These are phyloP conservation scores for Thereuonema tuberculata DNA, from an alignment of 1,140 invertebrate genomes.

Conservation along the genomic window DNA sequence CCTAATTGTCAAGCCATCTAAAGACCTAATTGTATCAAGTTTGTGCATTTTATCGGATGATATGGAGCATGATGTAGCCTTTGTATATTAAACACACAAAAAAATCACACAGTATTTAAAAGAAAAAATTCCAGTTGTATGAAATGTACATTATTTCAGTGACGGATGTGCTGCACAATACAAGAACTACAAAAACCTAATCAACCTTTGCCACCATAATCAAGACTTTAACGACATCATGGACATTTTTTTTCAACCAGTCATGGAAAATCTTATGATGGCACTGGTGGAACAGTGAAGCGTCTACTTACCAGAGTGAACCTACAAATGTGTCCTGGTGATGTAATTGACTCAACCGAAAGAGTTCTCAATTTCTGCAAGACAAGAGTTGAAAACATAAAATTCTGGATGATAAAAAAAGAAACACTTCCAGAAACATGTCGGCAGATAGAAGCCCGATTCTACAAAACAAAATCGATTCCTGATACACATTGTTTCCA, in stretches of 20 bases:
- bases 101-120: background rate
- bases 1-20: constrained; percentile 10
- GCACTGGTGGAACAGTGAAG: constrained; percentile 7
- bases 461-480: background rate
- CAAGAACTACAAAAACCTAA: constrained; percentile 27
- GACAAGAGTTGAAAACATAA: background rate
- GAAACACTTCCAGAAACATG: background rate
- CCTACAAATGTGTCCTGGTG: background rate
- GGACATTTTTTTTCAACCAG: constrained; percentile 25
- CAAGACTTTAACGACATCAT: constrained; percentile 21
- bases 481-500: background rate
- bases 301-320: background rate
- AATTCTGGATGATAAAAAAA: background rate
- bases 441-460: background rate
- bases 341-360: background rate
- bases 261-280: constrained; percentile 26
- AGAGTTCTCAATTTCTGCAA: background rate
- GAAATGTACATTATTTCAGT: constrained; percentile 23
- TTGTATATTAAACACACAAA: constrained; percentile 16
- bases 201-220: constrained; percentile 23
- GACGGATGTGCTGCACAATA: constrained; percentile 26
- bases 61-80: constrained; percentile 15
- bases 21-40: background rate
- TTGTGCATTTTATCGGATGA: constrained; percentile 16
- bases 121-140: constrained; percentile 10